A percentile compares a stretch with the other conserved stretches of the same genome.
phyloP scores from a whole-genome alignment of 2,113 vertebrate genomes.

The Ciconia stormi region DNA sequence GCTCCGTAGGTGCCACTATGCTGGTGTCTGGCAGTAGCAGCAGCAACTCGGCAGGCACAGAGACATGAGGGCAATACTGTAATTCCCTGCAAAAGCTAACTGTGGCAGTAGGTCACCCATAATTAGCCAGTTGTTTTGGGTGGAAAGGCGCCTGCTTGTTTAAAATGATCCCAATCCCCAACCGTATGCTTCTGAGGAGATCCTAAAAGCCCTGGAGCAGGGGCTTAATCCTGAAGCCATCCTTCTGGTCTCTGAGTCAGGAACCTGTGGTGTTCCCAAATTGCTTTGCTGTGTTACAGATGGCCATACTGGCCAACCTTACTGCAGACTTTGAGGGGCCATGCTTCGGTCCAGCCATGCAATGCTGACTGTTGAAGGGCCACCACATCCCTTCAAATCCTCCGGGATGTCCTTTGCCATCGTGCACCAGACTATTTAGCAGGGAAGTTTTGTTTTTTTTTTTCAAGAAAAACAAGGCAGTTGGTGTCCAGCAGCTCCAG shows the following conservation, averaged over 20 bases:
- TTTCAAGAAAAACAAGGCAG: neutral
- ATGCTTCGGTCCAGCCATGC: neutral
- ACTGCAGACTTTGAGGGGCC: neutral
- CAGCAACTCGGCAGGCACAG: neutral
- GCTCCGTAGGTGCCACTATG: neutral
- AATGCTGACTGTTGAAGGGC: neutral
- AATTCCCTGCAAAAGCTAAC: neutral
- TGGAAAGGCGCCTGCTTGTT: neutral
- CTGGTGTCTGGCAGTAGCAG: neutral
- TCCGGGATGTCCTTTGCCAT: neutral
- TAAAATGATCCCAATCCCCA: neutral
- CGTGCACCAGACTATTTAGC: fast-evolving
- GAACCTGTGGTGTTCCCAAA: neutral
- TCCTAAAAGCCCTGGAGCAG: neutral
- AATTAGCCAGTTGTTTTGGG: neutral
- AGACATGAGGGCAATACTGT: neutral
- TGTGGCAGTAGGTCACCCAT: neutral
- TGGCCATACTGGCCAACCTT: neutral
- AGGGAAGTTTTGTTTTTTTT: neutral
- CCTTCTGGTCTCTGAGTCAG: neutral
- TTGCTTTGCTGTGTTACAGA: neutral
- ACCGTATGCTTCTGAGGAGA: fast-evolving
- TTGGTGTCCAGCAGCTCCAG: neutral
- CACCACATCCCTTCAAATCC: neutral
- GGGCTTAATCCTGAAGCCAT: neutral